phyloP scores from a whole-genome alignment of 37 sponge, comb jelly and placozoan species.

The Diacarnus erythraeanus region DNA sequence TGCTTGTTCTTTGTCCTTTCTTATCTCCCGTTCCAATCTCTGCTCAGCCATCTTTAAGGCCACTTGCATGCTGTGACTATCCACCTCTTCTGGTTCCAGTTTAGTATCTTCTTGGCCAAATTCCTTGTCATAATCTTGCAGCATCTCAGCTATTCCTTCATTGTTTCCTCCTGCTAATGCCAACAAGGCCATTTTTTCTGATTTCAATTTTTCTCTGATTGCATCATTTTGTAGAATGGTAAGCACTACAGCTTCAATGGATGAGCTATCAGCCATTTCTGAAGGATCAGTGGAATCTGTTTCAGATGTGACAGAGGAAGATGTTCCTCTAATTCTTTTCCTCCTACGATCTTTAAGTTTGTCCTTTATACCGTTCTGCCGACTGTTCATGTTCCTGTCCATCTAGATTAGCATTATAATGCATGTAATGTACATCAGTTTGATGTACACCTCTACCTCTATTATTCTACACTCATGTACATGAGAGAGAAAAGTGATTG shows the following conservation, averaged over 20 bases:
- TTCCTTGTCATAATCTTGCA: background rate
- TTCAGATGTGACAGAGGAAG: background rate
- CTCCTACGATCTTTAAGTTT: background rate
- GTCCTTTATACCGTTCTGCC: background rate
- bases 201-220: background rate
- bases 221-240: background rate
- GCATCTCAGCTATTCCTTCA: background rate
- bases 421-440: too few species aligned
- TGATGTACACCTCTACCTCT: too few species aligned
- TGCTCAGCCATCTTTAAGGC: background rate
- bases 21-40: conserved; percentile 1
- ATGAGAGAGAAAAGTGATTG: too few species aligned
- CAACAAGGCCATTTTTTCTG: background rate
- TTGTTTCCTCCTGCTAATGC: background rate
- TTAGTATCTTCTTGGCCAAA: conserved; percentile 2
- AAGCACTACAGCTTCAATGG: background rate
- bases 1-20: conserved; percentile 2
- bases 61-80: background rate
- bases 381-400: background rate
- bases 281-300: too few species aligned
- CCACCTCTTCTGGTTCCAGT: background rate
- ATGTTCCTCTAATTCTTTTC: background rate
- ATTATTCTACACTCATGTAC: too few species aligned
- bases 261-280: background rate
- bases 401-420: background rate